phyloP scores from a whole-genome alignment of 92 coral and sea anemone species.

The Hydrozoanthus gracilis region DNA sequence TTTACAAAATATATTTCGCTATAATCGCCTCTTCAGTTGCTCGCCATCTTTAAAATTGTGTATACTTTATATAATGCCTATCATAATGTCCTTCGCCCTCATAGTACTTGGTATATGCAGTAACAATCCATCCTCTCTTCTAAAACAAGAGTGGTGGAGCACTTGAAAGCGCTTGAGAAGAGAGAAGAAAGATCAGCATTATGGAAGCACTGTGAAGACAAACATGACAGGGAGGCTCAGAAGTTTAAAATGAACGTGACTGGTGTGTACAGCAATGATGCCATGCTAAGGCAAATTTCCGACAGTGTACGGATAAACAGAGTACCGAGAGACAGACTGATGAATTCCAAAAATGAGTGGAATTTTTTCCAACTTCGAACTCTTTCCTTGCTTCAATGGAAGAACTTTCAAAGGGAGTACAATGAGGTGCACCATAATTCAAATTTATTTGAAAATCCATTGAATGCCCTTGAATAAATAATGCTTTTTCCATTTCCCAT shows the following conservation, averaged over 20 bases:
- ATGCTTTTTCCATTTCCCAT: conserved; percentile 22
- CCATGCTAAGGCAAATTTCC: conserved; percentile 26
- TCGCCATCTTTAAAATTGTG: conserved; percentile 9
- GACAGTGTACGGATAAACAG: conserved; percentile 25
- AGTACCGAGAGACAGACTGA: conserved; percentile 26
- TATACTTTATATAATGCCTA: conserved; percentile 14
- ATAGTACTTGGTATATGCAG: conserved; percentile 23
- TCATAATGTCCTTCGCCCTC: conserved; percentile 16
- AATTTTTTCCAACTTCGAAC: conserved; percentile 17
- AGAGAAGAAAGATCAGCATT: conserved; percentile 7
- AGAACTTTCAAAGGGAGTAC: conserved; percentile 5
- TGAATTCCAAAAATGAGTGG: conserved; percentile 20
- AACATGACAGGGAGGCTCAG: conserved; percentile 30
- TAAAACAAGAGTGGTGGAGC: conserved; percentile 26
- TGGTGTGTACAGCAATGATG: conserved; percentile 6
- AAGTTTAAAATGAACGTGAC: no score
- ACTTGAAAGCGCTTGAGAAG: conserved; percentile 15
- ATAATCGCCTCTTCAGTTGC: conserved; percentile 17
- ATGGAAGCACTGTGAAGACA: conserved; percentile 23
- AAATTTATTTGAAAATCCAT: conserved; percentile 1
- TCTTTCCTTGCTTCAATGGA: no score
- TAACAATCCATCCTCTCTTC: conserved; percentile 15
- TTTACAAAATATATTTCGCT: conserved; percentile 5
- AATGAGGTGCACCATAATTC: conserved; percentile 5
- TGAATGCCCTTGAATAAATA: conserved; percentile 2